Evolutionary conservation across 2,888 invertebrate species (phyloP).

Genomic region (Catocala fraxini): DNA sequence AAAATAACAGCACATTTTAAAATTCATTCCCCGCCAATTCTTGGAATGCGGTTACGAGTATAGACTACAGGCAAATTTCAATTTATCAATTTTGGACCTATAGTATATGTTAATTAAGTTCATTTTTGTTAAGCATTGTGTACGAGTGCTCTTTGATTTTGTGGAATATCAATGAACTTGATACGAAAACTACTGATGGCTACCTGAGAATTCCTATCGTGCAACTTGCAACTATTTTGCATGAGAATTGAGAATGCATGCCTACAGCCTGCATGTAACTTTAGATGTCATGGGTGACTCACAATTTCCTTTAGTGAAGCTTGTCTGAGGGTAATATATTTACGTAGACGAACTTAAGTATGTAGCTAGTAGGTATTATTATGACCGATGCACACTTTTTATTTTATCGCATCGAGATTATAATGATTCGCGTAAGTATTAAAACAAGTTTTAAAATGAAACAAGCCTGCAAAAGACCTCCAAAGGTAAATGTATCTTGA

Average conservation of each 20-base stretch:
- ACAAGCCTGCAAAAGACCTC: too few relatives aligned
- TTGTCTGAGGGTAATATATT: too few relatives aligned
- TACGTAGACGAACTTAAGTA: too few relatives aligned
- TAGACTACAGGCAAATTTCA: background rate
- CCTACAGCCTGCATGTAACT: too few relatives aligned
- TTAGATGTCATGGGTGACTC: background rate
- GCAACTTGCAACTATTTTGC: background rate
- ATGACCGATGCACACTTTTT: too few relatives aligned
- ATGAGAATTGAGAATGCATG: background rate
- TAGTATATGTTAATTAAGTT: accelerated
- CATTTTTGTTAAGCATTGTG: slow-evolving; percentile 8
- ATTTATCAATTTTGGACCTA: slow-evolving; percentile 25
- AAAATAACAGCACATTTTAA: slow-evolving; percentile 40
- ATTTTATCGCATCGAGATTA: too few relatives aligned
- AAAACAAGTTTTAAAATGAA: too few relatives aligned
- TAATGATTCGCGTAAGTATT: too few relatives aligned
- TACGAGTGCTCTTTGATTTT: slow-evolving; percentile 18
- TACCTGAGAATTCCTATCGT: slow-evolving; percentile 3
- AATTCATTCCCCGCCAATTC: slow-evolving; percentile 41
- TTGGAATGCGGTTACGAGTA: slow-evolving; percentile 37
- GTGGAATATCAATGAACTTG: slow-evolving; percentile 35
- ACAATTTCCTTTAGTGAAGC: background rate
- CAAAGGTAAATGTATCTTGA: too few relatives aligned
- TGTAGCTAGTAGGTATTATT: too few relatives aligned
- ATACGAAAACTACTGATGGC: slow-evolving; percentile 9